phyloP scores from a whole-genome alignment of 2,888 invertebrate species.

The Lapara coniferarum region DNA sequence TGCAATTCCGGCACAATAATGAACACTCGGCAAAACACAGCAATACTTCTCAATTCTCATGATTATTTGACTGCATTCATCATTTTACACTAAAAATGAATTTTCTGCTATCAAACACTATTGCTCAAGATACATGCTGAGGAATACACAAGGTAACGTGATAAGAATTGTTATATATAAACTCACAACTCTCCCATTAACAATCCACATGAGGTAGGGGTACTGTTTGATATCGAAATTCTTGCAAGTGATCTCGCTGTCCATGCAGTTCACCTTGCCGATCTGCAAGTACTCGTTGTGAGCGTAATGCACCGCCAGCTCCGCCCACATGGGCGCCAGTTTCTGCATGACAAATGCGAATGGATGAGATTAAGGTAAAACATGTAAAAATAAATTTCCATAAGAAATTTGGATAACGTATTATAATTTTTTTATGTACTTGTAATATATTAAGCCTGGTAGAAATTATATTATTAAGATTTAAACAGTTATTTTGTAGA shows the following conservation, averaged over 20 bases:
- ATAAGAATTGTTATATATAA: conserved; percentile 16
- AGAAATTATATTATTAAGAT: neutral
- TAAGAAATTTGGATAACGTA: too few relatives aligned
- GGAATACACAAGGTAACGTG: neutral
- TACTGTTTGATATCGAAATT: conserved; percentile 93
- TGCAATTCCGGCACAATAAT: too few relatives aligned
- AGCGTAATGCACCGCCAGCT: conserved; percentile 88
- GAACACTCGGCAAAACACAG: too few relatives aligned
- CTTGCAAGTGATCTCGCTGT: conserved; percentile 88
- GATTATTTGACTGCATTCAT: too few relatives aligned
- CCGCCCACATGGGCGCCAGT: conserved; percentile 93
- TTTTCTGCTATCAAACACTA: too few relatives aligned
- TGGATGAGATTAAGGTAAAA: conserved; percentile 15
- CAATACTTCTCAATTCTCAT: too few relatives aligned
- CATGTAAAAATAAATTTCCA: too few relatives aligned
- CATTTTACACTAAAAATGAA: too few relatives aligned
- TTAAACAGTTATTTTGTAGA: neutral
- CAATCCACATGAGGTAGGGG: conserved; percentile 94
- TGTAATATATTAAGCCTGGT: too few relatives aligned
- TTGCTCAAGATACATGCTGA: too few relatives aligned
- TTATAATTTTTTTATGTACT: too few relatives aligned
- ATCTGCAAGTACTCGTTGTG: conserved; percentile 87
- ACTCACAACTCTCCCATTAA: conserved; percentile 91
- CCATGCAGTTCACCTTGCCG: conserved; percentile 93
- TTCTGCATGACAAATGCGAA: conserved; percentile 72